A percentile compares a stretch with the other conserved stretches of the same genome.
phyloP scores from a whole-genome alignment of 2,888 invertebrate genomes.

The Cheilosia urbana region DNA sequence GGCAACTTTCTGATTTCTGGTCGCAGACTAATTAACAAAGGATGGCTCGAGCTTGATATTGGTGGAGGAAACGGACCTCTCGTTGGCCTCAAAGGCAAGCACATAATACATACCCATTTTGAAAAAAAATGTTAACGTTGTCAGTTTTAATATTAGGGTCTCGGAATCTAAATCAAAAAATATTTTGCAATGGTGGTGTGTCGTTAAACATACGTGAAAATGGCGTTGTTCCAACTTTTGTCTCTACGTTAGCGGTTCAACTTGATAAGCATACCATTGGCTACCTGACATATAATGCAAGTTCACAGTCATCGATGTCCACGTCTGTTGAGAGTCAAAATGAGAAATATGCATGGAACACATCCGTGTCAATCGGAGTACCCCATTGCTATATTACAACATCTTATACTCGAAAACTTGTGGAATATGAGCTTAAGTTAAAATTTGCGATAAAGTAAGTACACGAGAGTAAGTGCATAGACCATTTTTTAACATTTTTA shows the following conservation, averaged over 20 bases:
- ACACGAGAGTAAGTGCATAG: slow-evolving; percentile 72
- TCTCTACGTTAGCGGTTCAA: slow-evolving; percentile 92
- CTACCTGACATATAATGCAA: slow-evolving; percentile 92
- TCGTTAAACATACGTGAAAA: slow-evolving; percentile 90
- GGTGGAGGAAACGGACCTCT: slow-evolving; percentile 94
- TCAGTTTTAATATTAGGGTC: slow-evolving; percentile 84
- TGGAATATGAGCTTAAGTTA: slow-evolving; percentile 91
- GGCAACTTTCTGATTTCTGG: slow-evolving; percentile 90
- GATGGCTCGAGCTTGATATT: slow-evolving; percentile 94
- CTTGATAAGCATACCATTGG: slow-evolving; percentile 95
- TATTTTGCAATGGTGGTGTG: slow-evolving; percentile 91
- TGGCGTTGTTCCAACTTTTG: slow-evolving; percentile 90
- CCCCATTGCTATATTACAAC: slow-evolving; percentile 91
- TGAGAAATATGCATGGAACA: slow-evolving; percentile 87
- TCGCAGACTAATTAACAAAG: slow-evolving; percentile 91
- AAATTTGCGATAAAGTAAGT: slow-evolving; percentile 92
- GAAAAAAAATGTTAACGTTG: neutral
- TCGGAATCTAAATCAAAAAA: slow-evolving; percentile 88
- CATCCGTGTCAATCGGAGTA: slow-evolving; percentile 92
- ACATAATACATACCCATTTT: neutral
- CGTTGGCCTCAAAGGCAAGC: slow-evolving; percentile 88
- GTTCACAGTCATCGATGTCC: slow-evolving; percentile 89
- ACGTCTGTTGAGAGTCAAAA: slow-evolving; percentile 92
- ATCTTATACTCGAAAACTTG: slow-evolving; percentile 91
- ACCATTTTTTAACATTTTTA: slow-evolving; percentile 64